A percentile compares a stretch with the other conserved stretches of the same genome.
These are phyloP conservation scores for Semicossyphus pulcher DNA, from an alignment of 2,113 vertebrate species.

Conservation along the genomic window DNA sequence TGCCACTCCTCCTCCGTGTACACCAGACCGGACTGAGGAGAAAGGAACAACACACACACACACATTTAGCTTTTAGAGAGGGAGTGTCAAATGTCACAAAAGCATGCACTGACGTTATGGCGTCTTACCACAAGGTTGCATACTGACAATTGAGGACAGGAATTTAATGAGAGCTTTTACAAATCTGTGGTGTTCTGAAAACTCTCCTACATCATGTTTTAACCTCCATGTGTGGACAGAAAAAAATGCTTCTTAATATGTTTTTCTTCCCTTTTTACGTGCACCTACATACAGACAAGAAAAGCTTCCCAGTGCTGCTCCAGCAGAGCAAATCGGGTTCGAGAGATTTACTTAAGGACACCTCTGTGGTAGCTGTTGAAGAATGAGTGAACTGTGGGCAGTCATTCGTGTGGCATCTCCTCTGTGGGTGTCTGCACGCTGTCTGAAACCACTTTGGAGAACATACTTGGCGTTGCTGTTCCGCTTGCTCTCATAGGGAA, in stretches of 20 bases:
- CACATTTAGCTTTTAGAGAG: conserved; percentile 51
- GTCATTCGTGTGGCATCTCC: conserved; percentile 31
- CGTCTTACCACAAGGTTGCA: conserved; percentile 48
- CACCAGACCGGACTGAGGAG: conserved; percentile 91
- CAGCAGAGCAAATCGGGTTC: neutral
- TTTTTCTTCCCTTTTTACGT: neutral
- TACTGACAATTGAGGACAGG: conserved; percentile 28
- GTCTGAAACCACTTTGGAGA: conserved; percentile 17
- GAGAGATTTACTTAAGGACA: conserved; percentile 16
- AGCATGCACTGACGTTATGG: conserved; percentile 47
- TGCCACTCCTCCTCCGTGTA: conserved; percentile 99
- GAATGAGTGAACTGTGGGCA: conserved; percentile 23
- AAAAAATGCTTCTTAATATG: neutral
- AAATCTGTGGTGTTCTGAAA: neutral
- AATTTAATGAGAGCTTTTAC: neutral
- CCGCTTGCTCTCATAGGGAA: neutral
- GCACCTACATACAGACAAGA: neutral
- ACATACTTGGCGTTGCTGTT: conserved; percentile 7
- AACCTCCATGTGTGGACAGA: conserved; percentile 5
- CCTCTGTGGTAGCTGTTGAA: conserved; percentile 20
- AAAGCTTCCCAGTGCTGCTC: neutral
- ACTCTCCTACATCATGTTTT: conserved; percentile 2
- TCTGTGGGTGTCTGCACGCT: conserved; percentile 21
- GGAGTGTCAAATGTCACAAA: conserved; percentile 69
- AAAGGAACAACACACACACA: conserved; percentile 32